Conservation (phyloP, 2,888 invertebrate species). For the Tipula confusa region DNA sequence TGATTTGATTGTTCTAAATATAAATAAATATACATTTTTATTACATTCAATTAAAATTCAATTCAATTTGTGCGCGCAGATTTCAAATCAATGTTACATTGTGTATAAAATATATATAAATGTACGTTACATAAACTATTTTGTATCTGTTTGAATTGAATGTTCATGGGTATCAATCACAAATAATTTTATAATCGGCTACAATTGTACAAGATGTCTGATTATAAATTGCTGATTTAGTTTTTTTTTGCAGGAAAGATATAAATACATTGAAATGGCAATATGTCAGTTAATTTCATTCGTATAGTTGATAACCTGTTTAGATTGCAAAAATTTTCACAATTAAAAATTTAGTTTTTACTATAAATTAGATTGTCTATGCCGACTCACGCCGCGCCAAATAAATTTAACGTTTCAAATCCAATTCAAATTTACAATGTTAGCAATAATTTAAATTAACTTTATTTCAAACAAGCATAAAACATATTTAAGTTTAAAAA, state of each 20-base stretch:
- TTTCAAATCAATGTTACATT: not conserved
- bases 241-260: not conserved
- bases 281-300: not conserved
- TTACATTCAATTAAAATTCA: slow-evolving; percentile 12
- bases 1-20: not conserved
- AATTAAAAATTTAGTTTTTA: too few species aligned
- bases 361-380: too few species aligned
- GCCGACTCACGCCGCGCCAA: too few species aligned
- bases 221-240: not conserved
- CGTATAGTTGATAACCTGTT: not conserved
- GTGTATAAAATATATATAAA: too few species aligned
- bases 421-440: too few species aligned
- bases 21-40: not conserved
- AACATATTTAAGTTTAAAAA: too few species aligned
- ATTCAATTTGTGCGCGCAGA: not conserved
- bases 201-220: slow-evolving; percentile 9
- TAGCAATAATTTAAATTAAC: too few species aligned
- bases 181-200: not conserved
- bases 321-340: too few species aligned
- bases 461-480: too few species aligned
- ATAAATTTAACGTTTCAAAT: too few species aligned
- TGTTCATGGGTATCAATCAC: slow-evolving; percentile 5
- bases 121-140: not conserved
- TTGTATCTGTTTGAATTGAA: not conserved
- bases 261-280: not conserved